These are phyloP conservation scores for Temnothorax unifasciatus DNA, from an alignment of 2,888 invertebrate genomes.

Conservation along the genomic window DNA sequence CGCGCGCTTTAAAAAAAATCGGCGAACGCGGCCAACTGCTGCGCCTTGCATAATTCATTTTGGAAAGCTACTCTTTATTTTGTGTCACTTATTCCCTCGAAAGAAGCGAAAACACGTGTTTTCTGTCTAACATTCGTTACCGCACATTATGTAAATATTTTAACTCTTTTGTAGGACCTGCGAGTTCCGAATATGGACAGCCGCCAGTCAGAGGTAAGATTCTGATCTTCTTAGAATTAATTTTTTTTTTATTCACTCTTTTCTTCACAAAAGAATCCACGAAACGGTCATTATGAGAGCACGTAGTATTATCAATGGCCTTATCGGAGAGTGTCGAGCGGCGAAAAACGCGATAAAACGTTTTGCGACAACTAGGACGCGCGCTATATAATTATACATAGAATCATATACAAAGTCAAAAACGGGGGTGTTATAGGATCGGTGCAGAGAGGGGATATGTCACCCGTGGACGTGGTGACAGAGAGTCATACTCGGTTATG, in stretches of 20 bases:
- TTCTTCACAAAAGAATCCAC: conserved; percentile 6
- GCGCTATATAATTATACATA: conserved; percentile 23
- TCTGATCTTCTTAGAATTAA: neutral
- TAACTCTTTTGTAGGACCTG: conserved; percentile 69
- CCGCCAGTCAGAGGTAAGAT: conserved; percentile 75
- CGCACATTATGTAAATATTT: neutral
- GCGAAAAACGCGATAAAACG: conserved; percentile 24
- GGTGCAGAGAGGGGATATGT: conserved; percentile 79
- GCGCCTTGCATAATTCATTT: neutral
- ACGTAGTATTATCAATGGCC: neutral
- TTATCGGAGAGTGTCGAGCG: conserved; percentile 21
- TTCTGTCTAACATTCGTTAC: conserved; percentile 2
- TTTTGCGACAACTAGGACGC: conserved; percentile 15
- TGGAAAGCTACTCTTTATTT: neutral
- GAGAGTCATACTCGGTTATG: conserved; percentile 76
- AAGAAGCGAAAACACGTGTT: neutral
- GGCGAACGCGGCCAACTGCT: neutral
- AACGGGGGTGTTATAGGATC: conserved; percentile 70
- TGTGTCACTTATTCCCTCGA: neutral
- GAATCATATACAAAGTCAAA: conserved; percentile 54
- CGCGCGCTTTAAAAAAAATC: neutral
- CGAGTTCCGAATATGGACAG: conserved; percentile 72
- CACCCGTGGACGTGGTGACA: conserved; percentile 75
- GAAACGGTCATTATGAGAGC: neutral
- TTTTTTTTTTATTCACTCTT: neutral